Conservation (phyloP, 1,140 invertebrate genomes). For the Babylonia areolata region DNA sequence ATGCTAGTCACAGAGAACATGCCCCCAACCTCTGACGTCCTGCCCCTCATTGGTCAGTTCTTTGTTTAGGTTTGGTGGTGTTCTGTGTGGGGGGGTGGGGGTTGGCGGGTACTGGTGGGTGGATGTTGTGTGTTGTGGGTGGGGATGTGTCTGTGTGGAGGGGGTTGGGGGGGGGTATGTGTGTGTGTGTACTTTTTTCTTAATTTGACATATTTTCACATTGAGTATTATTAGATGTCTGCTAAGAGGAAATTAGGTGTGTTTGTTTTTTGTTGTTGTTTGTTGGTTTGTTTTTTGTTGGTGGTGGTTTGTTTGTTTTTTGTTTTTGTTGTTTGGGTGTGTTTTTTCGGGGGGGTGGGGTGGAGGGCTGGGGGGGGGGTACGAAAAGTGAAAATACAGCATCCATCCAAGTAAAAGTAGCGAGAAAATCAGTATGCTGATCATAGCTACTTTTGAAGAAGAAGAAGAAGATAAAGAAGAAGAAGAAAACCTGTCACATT, state of each 20-base stretch:
- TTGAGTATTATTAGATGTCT: too few species aligned
- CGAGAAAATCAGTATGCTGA: too few species aligned
- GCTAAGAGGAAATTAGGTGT: background rate
- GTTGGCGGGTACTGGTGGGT: background rate
- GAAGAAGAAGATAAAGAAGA: too few species aligned
- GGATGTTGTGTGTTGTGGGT: background rate
- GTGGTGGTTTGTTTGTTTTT: background rate
- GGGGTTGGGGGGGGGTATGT: background rate
- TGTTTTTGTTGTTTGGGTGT: background rate
- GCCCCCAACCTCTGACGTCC: constrained; percentile 72
- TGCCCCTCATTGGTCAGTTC: constrained; percentile 70
- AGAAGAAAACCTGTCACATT: too few species aligned
- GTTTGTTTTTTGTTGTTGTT: background rate
- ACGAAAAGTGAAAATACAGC: too few species aligned
- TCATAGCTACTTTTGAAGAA: too few species aligned
- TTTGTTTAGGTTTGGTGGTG: background rate
- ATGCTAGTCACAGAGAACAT: constrained; percentile 75
- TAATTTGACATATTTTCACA: too few species aligned
- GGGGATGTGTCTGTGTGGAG: background rate
- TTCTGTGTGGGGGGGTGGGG: background rate
- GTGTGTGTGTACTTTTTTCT: constrained; percentile 11
- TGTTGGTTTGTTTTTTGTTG: background rate
- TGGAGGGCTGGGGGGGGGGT: too few species aligned
- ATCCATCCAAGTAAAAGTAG: too few species aligned
- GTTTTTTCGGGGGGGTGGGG: too few species aligned